Conservation (phyloP, 2,113 vertebrate species). For the Aegithalos caudatus region DNA sequence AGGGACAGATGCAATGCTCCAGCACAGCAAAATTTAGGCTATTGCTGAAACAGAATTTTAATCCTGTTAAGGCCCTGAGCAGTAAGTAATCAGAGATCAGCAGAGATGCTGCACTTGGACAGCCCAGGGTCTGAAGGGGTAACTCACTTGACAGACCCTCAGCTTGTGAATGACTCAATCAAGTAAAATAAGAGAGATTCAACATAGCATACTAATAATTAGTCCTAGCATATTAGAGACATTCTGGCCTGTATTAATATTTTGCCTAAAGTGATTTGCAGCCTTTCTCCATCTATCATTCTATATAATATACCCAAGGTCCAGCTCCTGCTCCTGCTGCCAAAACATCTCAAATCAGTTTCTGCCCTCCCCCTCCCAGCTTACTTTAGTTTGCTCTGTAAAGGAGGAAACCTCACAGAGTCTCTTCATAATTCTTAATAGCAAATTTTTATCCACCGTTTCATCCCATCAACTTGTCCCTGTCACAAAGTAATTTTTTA, state of each 20-base stretch:
- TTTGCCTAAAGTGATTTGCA: not conserved
- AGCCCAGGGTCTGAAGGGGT: not conserved
- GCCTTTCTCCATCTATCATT: not conserved
- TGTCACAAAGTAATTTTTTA: not conserved
- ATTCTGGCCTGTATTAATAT: not conserved
- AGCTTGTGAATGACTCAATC: not conserved
- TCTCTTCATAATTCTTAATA: not conserved
- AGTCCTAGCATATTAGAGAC: not conserved
- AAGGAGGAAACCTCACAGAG: not conserved
- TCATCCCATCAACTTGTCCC: not conserved
- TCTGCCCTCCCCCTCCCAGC: not conserved
- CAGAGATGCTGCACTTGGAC: not conserved
- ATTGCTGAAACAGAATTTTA: not conserved
- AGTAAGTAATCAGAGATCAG: not conserved
- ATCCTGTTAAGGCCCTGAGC: not conserved
- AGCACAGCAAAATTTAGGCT: not conserved
- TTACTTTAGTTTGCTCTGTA: not conserved
- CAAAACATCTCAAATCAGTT: not conserved
- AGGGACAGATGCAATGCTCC: not conserved
- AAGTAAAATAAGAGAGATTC: not conserved
- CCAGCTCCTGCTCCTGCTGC: not conserved
- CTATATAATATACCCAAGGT: not conserved
- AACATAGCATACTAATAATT: slow-evolving; percentile 17
- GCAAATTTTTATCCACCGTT: not conserved
- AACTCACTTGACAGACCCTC: not conserved